Evolutionary conservation across 2,888 invertebrate genomes (phyloP).

Genomic region (Pelosia muscerda): DNA sequence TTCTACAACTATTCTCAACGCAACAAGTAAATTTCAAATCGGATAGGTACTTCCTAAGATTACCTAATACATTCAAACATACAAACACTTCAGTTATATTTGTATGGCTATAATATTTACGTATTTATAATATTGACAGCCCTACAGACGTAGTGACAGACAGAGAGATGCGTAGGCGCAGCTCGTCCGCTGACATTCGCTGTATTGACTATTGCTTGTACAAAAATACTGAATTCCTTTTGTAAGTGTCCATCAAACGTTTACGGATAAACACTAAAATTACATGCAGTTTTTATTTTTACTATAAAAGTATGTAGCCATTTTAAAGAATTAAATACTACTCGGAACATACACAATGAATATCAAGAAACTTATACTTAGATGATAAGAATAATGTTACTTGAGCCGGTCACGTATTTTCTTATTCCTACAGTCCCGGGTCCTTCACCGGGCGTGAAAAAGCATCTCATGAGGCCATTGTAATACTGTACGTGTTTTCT

Average conservation of each 20-base stretch:
- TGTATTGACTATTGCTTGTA: slow-evolving; percentile 33
- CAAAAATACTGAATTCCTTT: slow-evolving; percentile 40
- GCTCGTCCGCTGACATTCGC: slow-evolving; percentile 41
- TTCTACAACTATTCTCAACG: background rate
- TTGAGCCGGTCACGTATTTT: too few relatives aligned
- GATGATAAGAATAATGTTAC: too few relatives aligned
- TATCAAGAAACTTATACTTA: background rate
- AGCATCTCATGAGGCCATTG: too few relatives aligned
- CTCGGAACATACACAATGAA: background rate
- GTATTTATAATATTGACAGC: slow-evolving; percentile 18
- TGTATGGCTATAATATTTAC: slow-evolving; percentile 1
- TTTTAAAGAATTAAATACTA: background rate
- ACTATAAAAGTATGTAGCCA: background rate
- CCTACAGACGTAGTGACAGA: slow-evolving; percentile 31
- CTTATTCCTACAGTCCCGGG: too few relatives aligned
- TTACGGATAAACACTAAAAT: slow-evolving; percentile 32
- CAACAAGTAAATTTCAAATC: slow-evolving; percentile 5
- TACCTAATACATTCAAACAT: slow-evolving; percentile 4
- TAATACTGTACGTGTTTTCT: too few relatives aligned
- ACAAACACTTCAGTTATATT: slow-evolving; percentile 1
- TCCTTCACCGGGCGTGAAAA: too few relatives aligned
- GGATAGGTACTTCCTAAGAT: slow-evolving; percentile 3
- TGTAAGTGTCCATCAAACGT: slow-evolving; percentile 40
- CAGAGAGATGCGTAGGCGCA: slow-evolving; percentile 48
- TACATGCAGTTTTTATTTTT: slow-evolving; percentile 34